A percentile compares a stretch with the other conserved stretches of the same genome.
Conservation (phyloP, 2,113 vertebrate species). For the Urocynchramus pylzowi region DNA sequence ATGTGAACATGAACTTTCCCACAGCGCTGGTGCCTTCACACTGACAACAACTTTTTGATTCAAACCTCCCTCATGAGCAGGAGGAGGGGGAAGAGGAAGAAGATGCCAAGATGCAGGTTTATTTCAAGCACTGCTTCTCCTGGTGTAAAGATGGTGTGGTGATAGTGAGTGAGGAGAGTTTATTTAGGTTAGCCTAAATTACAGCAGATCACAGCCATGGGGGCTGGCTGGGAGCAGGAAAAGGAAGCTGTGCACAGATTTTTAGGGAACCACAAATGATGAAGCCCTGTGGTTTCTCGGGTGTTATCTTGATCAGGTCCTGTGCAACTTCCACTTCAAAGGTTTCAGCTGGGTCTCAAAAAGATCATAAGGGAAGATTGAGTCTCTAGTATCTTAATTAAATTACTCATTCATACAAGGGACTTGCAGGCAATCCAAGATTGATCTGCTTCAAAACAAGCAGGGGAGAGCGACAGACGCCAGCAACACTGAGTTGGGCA, state of each 20-base stretch:
- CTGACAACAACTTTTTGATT: neutral
- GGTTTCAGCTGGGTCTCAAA: neutral
- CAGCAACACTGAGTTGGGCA: accelerated
- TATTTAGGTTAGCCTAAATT: neutral
- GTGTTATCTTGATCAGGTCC: constrained; percentile 17
- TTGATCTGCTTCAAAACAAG: neutral
- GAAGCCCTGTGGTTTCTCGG: neutral
- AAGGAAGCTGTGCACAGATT: constrained; percentile 31
- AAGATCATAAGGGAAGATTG: constrained; percentile 33
- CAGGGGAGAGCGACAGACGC: neutral
- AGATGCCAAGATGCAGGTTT: neutral
- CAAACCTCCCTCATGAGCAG: neutral
- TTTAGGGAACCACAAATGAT: constrained; percentile 7
- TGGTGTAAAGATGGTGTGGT: neutral
- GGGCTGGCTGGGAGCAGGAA: neutral
- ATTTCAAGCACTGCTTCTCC: neutral
- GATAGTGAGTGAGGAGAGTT: neutral
- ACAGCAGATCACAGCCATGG: neutral
- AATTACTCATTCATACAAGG: constrained; percentile 14
- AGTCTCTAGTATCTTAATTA: constrained; percentile 21
- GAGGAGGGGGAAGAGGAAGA: neutral
- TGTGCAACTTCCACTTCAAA: constrained; percentile 46
- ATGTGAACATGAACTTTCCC: neutral
- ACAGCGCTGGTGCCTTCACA: neutral
- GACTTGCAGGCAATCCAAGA: neutral